Percentiles rank a stretch among this genome's conserved stretches.
phyloP scores from a whole-genome alignment of 2,797 vertebrate genomes.

The Aulostomus chinensis region DNA sequence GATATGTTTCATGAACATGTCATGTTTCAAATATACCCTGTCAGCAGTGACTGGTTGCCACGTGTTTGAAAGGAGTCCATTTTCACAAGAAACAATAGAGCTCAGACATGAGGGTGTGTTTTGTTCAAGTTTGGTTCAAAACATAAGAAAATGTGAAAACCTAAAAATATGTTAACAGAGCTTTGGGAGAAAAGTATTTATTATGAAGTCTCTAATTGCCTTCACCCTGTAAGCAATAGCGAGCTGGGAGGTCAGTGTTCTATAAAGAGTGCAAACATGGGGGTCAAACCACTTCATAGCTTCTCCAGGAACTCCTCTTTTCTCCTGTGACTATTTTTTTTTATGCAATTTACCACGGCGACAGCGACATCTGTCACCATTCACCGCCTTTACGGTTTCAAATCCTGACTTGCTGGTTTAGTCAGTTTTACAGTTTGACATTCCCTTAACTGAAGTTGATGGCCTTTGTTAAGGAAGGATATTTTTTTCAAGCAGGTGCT shows the following conservation, averaged over 20 bases:
- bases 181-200: no score
- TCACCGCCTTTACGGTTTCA: conserved; percentile 32
- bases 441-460: not conserved
- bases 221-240: no score
- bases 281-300: no score
- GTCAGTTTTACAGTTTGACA: conserved; percentile 30
- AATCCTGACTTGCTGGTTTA: conserved; percentile 67
- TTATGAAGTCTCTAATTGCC: no score
- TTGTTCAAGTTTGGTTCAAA: no score
- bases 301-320: no score
- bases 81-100: not conserved
- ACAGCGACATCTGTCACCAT: not conserved
- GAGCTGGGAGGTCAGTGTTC: no score
- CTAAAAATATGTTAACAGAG: no score
- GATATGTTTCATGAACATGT: no score
- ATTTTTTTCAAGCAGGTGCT: conserved; percentile 6
- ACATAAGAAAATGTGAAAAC: no score
- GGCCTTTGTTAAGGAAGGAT: not conserved
- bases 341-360: not conserved
- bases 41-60: not conserved
- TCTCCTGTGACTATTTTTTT: no score
- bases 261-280: no score
- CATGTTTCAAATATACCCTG: not conserved
- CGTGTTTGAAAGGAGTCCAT: not conserved
- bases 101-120: not conserved